Conservation (phyloP, 2,113 vertebrate species). For the Peromyscus polionotus region DNA sequence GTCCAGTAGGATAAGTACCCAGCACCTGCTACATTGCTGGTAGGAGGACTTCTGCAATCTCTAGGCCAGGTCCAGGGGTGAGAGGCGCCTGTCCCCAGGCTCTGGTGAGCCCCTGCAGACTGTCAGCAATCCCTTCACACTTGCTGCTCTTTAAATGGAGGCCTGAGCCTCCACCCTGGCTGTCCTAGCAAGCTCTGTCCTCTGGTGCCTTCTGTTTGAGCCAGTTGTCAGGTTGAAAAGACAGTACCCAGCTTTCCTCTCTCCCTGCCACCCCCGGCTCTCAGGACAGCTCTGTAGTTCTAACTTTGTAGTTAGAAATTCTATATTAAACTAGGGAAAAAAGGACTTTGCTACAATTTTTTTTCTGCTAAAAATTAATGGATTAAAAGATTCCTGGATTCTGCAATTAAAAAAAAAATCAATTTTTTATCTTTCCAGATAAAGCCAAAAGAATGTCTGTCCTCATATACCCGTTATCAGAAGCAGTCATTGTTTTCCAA, state of each 20-base stretch:
- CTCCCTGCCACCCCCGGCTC: not conserved
- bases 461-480: not conserved
- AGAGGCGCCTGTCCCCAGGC: not conserved
- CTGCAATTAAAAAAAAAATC: not conserved
- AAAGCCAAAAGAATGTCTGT: not conserved
- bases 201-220: not conserved
- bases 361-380: not conserved
- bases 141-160: not conserved
- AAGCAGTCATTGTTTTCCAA: not conserved
- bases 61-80: not conserved
- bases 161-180: not conserved
- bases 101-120: not conserved
- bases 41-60: not conserved
- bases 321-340: conserved; percentile 43
- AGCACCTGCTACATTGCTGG: no score
- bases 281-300: conserved; percentile 30
- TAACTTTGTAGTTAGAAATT: conserved; percentile 47
- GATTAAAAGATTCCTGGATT: conserved; percentile 37
- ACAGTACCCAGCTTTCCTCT: not conserved
- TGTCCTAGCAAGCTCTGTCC: not conserved
- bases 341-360: not conserved
- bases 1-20: not conserved
- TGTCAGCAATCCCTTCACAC: not conserved
- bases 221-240: not conserved
- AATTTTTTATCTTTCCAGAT: not conserved